Percentiles rank a stretch among this genome's conserved stretches.
Evolutionary conservation across 2,888 invertebrate genomes (phyloP).

Genomic region (Sycophila texana): DNA sequence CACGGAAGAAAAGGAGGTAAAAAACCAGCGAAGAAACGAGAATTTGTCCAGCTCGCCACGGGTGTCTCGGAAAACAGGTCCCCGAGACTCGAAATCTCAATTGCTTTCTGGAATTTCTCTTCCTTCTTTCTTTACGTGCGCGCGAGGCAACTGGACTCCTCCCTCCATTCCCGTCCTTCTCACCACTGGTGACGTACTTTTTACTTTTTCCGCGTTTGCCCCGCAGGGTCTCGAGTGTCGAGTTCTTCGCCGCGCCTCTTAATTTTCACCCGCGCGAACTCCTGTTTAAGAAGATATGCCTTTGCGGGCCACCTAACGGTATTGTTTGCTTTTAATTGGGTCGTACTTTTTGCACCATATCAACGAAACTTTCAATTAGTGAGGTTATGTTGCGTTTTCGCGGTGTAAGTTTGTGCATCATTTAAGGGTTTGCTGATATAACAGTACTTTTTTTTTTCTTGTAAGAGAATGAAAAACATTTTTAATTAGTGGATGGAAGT

Average conservation of each 20-base stretch:
- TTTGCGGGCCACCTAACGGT: no score
- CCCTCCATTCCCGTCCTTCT: no score
- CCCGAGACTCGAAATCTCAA: constrained; percentile 63
- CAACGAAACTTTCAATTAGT: no score
- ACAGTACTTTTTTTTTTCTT: no score
- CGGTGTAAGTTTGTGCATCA: not conserved
- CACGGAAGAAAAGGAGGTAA: not conserved
- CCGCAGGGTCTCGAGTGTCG: not conserved
- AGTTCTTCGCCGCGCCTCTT: not conserved
- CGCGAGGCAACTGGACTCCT: no score
- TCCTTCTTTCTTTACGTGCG: constrained; percentile 60
- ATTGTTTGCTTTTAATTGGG: no score
- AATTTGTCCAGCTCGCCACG: constrained; percentile 25
- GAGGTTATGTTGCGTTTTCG: not conserved
- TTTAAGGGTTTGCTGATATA: not conserved
- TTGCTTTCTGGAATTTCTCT: constrained; percentile 63
- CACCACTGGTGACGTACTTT: not conserved
- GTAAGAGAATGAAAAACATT: no score
- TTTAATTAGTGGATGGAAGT: no score
- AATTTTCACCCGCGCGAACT: not conserved
- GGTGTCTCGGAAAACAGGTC: constrained; percentile 58
- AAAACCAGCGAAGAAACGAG: not conserved
- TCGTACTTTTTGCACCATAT: no score
- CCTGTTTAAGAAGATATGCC: not conserved
- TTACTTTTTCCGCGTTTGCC: not conserved